phyloP scores from a whole-genome alignment of 2,888 invertebrate species.

The Anagyrus pseudococci region DNA sequence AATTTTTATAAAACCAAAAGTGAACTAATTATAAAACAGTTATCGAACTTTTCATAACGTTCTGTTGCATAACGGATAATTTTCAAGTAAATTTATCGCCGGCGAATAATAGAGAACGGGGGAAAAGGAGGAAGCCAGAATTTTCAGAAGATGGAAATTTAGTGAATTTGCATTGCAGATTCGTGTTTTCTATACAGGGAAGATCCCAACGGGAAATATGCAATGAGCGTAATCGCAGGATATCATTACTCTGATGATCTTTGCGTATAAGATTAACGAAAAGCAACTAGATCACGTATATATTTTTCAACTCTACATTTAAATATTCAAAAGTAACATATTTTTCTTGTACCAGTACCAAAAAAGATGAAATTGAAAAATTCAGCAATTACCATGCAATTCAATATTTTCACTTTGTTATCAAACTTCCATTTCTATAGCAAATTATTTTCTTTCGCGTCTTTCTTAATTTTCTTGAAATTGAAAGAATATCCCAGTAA shows the following conservation, averaged over 20 bases:
- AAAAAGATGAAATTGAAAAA: too few species aligned
- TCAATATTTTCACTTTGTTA: too few species aligned
- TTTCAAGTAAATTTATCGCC: constrained; percentile 14
- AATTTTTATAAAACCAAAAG: background rate
- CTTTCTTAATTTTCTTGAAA: too few species aligned
- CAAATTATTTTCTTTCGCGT: too few species aligned
- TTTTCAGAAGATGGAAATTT: constrained; percentile 30
- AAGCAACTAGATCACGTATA: too few species aligned
- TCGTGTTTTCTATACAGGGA: constrained; percentile 15
- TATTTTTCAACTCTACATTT: too few species aligned
- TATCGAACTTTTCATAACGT: background rate
- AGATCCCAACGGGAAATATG: constrained; percentile 20
- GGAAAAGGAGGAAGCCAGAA: background rate
- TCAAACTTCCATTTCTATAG: too few species aligned
- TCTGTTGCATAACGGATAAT: background rate
- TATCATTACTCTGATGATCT: constrained; percentile 15
- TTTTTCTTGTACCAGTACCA: too few species aligned
- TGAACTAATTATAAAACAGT: background rate
- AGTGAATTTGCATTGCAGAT: constrained; percentile 24
- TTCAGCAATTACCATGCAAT: too few species aligned
- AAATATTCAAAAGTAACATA: too few species aligned
- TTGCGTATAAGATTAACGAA: too few species aligned
- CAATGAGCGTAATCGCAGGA: constrained; percentile 28
- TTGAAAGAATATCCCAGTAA: too few species aligned
- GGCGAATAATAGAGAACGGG: constrained; percentile 4